These are phyloP conservation scores for Folsomia candida DNA, from an alignment of 2,888 invertebrate genomes.

Conservation along the genomic window DNA sequence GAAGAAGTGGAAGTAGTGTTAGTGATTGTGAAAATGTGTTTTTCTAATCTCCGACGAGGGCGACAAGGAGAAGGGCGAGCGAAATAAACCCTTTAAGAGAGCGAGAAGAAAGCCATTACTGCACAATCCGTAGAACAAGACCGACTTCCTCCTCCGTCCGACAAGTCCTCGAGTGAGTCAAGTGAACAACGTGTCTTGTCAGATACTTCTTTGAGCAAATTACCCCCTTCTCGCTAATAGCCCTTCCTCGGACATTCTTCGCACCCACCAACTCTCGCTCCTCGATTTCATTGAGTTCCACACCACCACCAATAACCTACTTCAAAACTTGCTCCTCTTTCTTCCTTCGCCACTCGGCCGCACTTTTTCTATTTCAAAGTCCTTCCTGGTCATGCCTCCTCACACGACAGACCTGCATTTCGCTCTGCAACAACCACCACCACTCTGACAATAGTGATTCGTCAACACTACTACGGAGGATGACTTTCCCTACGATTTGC, in stretches of 20 bases:
- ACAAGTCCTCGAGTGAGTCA: neutral
- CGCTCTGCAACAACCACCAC: too few species aligned
- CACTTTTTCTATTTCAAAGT: neutral
- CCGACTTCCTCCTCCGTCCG: conserved; percentile 29
- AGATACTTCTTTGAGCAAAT: conserved; percentile 42
- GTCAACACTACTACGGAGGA: too few species aligned
- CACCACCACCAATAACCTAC: neutral
- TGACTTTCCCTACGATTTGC: too few species aligned
- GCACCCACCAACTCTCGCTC: conserved; percentile 11
- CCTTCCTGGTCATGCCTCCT: too few species aligned
- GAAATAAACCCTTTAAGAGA: conserved; percentile 12
- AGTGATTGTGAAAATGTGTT: conserved; percentile 3
- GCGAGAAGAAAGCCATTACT: conserved; percentile 6
- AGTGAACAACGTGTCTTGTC: conserved; percentile 30
- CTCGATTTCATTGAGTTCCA: conserved; percentile 18
- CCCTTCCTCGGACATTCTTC: conserved; percentile 31
- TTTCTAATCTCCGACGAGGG: neutral
- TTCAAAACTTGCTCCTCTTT: neutral
- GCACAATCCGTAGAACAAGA: conserved; percentile 24
- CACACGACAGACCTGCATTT: too few species aligned
- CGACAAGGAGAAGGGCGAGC: conserved; percentile 6
- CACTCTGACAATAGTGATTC: too few species aligned
- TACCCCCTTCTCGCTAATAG: conserved; percentile 45
- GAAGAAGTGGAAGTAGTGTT: conserved; percentile 15
- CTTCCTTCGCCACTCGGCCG: neutral